Percentiles rank a stretch among this genome's conserved stretches.
These are phyloP conservation scores for Danio tinwini DNA, from an alignment of 2,797 vertebrate genomes.

Conservation along the genomic window DNA sequence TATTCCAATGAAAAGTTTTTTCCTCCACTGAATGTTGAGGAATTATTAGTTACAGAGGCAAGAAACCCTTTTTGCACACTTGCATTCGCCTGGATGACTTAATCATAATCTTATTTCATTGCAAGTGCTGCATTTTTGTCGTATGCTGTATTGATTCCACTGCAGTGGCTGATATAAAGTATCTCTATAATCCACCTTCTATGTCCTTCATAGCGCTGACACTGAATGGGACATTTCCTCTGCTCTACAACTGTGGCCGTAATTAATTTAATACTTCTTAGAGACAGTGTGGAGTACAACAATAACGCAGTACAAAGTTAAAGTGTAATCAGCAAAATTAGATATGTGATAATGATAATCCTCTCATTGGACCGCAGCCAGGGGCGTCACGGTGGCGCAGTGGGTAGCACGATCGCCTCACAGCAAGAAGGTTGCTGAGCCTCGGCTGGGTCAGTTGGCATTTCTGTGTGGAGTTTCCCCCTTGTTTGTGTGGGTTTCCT, in stretches of 20 bases:
- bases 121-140: not conserved
- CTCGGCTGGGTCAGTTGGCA: no score
- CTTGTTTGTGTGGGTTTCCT: no score
- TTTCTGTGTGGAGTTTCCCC: no score
- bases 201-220: slow-evolving; percentile 45
- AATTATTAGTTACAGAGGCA: not conserved
- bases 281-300: not conserved
- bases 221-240: not conserved
- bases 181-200: slow-evolving; percentile 44
- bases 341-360: not conserved
- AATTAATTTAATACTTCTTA: not conserved
- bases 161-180: slow-evolving; percentile 20
- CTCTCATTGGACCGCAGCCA: no score
- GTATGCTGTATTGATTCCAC: slow-evolving; percentile 20
- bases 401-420: no score
- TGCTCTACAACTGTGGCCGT: not conserved
- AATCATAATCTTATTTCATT: slow-evolving; percentile 5
- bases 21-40: not conserved
- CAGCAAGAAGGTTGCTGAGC: no score
- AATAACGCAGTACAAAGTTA: not conserved
- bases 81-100: not conserved
- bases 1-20: not conserved
- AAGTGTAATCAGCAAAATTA: not conserved
- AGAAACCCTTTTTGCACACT: not conserved
- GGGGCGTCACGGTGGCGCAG: no score